Base-by-base conservation (phyloP, 2,113 vertebrate species). In the Psophia crepitans region DNA sequence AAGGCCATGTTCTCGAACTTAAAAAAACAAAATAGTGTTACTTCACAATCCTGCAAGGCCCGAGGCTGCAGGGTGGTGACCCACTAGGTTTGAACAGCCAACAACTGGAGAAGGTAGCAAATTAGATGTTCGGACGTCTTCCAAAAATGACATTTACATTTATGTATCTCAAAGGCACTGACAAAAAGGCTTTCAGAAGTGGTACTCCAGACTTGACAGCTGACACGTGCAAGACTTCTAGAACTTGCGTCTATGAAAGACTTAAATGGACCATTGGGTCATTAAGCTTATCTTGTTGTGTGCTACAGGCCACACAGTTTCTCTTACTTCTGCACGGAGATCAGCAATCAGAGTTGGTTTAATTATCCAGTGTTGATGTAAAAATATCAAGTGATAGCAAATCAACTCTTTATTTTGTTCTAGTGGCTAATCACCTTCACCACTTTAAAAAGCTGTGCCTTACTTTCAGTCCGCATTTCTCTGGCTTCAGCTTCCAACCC, bases 141-240 rank as follows among this genome's bases (percentile, higher is more conserved):
- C 66, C 28, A 58, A 35, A 77, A 84, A 54, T 43, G 3, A 8
- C 24, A 46, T 82, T 69, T 19, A 61, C 46, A 18, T 11, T 41
- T 37, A 71, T 16, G 27, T 57, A 27, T 73, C 65, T 91, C 81
- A 79, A 83, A 89, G 64, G 17, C 23, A n/a, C 30, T 44, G 78
- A 41, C 61, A 79, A 58, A 85, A 94, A 63, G 21, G 12, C 27
- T 91, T 95, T 84, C 18, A 2, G 15, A 49, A 53, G 22, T 53
- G 54, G 7, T 69, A 6, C 54, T 69, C 14, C 28, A 2, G 5
- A 33, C 53, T 39, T 61, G 32, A 33, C 89, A 82, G 24, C 39
- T 68, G 73, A 46, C 26, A 37, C 20, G 0, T 75, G 30, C 22
- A 74, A 75, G 35, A 24, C 0, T 0, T 88, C 83, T 4, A 0